Evolutionary conservation across 2,888 invertebrate species (phyloP), one percentile per base, ranked within the genome.

Genomic region (Pseudeuparius sepicola): DNA sequence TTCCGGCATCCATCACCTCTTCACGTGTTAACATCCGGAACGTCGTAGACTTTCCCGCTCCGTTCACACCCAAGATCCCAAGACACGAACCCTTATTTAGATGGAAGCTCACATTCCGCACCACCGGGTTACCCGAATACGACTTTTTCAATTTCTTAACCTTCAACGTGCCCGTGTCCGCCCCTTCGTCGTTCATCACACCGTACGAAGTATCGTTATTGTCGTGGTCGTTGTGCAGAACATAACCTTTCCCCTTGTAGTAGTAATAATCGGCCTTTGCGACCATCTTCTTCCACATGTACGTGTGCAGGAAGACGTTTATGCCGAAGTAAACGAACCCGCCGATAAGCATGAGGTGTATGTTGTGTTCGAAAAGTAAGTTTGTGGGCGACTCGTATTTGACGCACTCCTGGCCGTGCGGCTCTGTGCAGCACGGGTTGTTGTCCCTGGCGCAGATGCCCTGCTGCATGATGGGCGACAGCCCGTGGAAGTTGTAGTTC

Each of bases 41-140:
- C 1, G 87, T 85, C 3, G 78, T 80, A 0, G 84, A 80, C 60
- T 88, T 88, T 4, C 87, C 88, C 1, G 88, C 87, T 7, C 88
- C 87, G 57, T 88, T 88, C n/a, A 84, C 78, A 0, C 88, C 88
- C 35, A 89, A 63, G 15, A 88, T 63, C 1, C 88, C 88, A 53
- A 87, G 84, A 52, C 87, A 88, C 60, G 86, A 83, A 2, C 82
- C 80, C 53, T 50, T 43, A 28, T 68, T 70, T 4, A 85, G 75
- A 0, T 73, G 73, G 53, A 87, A 78, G 51, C 69, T 75, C 33
- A 85, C 56, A 9, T 75, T 73, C 27, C 53, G 50, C 1, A 60
- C 57, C 3, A 55, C 51, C 23, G 39, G 27, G 25, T 60, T 41
- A 1, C 62, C 59, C 15, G 53, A 47, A 52, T 76, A 82, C 25